Evolutionary conservation across 2,113 vertebrate genomes (phyloP), one percentile per base, ranked within the genome.

Genomic region (Irena cyanogastra): DNA sequence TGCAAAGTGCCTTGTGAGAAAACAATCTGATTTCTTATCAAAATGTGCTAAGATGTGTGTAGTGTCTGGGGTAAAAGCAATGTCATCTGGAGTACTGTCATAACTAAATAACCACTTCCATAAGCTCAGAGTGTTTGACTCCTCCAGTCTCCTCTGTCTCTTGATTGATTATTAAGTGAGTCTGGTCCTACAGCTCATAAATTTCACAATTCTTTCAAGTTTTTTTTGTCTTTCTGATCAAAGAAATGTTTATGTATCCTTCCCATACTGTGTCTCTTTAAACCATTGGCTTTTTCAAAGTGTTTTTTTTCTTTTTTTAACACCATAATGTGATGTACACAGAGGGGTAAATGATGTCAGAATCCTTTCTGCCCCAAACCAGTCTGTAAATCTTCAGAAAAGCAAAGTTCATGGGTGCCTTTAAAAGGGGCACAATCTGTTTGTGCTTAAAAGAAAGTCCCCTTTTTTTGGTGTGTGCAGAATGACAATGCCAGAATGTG

Each of bases 401-500:
- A 95, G 93, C 96, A 97, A 94, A 97, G 97, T 94, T 97, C 97
- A 97, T 59, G 96, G 97, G 83, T 96, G 90, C 83, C 94, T 91
- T 97, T 96, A 78, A 94, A 97, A 97, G 96, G 93, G 88, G 93
- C 95, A 95, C 97, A 91, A 91, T 95, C 96, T 96, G 97, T 95
- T 97, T 97, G 96, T 94, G 82, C 90, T 95, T 91, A 91, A 96
- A 97, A 96, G 95, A 96, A 66, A 96, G 75, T 91, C 90, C 96
- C 95, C 60, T 19, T 82, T 88, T 87, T 87, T 82, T 85, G 23
- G 85, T 66, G 80, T 78, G 89, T 94, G 87, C 68, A 78, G 82
- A 94, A 95, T 96, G 97, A 97, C 97, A 98, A 98, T 98, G 97
- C 96, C 47, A 96, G 97, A 98, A 97, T 97, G 97, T 92, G 95